Evolutionary conservation across 2,797 vertebrate species (phyloP).

Genomic region (Alauda arvensis): DNA sequence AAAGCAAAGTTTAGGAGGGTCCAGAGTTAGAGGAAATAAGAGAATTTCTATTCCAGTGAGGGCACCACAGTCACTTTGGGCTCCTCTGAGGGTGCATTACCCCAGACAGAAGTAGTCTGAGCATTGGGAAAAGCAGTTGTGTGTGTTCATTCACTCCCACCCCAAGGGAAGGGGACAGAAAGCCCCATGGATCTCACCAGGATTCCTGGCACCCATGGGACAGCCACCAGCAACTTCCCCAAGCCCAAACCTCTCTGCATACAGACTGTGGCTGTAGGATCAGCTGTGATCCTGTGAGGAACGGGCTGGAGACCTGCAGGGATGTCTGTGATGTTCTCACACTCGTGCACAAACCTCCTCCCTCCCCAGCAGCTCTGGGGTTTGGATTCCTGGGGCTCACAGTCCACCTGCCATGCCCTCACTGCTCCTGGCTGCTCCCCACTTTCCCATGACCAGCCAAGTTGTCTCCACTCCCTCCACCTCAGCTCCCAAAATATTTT

Average conservation of each 20-base stretch:
- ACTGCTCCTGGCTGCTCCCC: neutral
- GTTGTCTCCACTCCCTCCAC: neutral
- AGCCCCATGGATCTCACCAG: neutral
- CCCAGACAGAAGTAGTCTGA: neutral
- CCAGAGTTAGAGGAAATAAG: neutral
- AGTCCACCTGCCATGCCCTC: rapidly evolving
- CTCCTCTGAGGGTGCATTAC: neutral
- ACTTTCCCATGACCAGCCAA: neutral
- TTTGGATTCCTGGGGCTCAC: neutral
- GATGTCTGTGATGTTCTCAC: neutral
- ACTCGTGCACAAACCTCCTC: neutral
- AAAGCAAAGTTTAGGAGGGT: neutral
- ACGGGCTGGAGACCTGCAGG: neutral
- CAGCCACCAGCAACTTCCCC: neutral
- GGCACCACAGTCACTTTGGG: neutral
- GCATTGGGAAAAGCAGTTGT: neutral
- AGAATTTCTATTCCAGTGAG: neutral
- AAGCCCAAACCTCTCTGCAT: neutral
- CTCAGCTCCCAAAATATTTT: neutral
- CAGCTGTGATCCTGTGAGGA: neutral
- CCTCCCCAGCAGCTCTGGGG: neutral
- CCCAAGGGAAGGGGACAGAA: neutral
- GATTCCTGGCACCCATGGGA: neutral
- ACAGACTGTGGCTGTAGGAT: neutral
- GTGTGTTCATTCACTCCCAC: neutral